Evolutionary conservation across 2,113 vertebrate species (phyloP), one percentile per base, ranked within the genome.

Genomic region (Ageneiosus marmoratus): DNA sequence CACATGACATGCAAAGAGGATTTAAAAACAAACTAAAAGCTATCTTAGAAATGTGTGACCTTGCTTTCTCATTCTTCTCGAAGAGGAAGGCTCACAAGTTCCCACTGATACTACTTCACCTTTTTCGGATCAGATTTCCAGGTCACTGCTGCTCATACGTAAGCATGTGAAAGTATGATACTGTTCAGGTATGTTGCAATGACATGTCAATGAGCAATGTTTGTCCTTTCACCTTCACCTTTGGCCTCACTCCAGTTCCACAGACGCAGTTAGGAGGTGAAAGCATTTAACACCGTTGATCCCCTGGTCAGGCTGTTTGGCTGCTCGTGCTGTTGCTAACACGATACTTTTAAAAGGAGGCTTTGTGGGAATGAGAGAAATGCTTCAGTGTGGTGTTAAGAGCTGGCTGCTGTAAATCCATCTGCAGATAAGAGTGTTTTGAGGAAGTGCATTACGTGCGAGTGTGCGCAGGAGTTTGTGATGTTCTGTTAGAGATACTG

Each of bases 401-500:
- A 76, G 56, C 32, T 76, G 46, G 20, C 27, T 83, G 34, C 15
- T 82, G 50, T 56, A 67, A 72, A 78, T 48, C 63, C 20, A 1
- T 55, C 46, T 4, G 58, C 63, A 85, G 53, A 82, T 70, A 77
- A 86, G 44, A 85, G 37, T 12, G 20, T 48, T 48, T 44, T 41
- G 29, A 80, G 80, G 80, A 80, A 85, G 80, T 77, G 51, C 9
- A 37, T 85, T 58, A 32, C n/a, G 46, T 67, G 60, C 20, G 3
- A 70, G 73, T 67, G 76, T 63, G 20, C 2, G 37, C 24, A 55
- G 48, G 73, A 67, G 41, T 44, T n/a, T 65, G 37, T 41, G 24
- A 13, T 18, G 4, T 18, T 51, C 27, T 8, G 48, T 37, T n/a
- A n/a, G n/a, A n/a, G 32, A 22, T 37, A 20, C 22, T 65, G 58